Evolutionary conservation across 2,888 invertebrate genomes (phyloP), one percentile per base, ranked within the genome.

Genomic region (Physocephala rufipes): DNA sequence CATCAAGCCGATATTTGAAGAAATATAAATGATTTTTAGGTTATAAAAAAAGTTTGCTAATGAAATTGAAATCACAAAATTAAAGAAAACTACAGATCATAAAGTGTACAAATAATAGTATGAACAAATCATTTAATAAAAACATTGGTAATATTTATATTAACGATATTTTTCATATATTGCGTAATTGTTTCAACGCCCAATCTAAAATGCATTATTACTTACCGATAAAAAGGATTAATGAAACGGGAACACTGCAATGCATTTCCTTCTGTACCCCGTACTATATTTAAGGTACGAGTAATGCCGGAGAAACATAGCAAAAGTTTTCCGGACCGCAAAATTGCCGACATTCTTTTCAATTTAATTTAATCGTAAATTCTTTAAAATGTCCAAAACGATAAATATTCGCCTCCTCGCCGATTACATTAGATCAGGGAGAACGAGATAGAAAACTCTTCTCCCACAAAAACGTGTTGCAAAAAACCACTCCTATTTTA

Each of bases 271-370:
- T 92, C 91, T 75, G 90, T 88, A 78, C 90, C 90, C 76, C 90
- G 89, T 2, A 90, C 89, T 19, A 91, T 88, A 83, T 90, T 91
- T 47, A 91, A 89, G 61, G 92, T 87, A 79, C 91, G 88, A 51
- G 92, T 91, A 78, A 92, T 90, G 79, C 91, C 91, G 76, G 91
- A 90, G 81, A 92, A 91, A 84, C 91, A 91, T 76, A 92, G 89
- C 76, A 92, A 88, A 86, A 92, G 90, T 86, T 92, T 93, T 47
- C 92, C 92, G 68, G 92, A 92, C 79, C 93, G 89, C 55, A 86
- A 76, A 73, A 86, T 86, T 74, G 86, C 85, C 74, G 86, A 85
- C 86, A 86, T 86, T 67, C 76, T 78, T 71, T 45, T 0, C 43
- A 1, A 58, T 26, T n/a, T 47, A 47, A 65, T 65, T 15, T 9